Conservation (phyloP, 1,140 invertebrate genomes). For the Oppia nitens region DNA sequence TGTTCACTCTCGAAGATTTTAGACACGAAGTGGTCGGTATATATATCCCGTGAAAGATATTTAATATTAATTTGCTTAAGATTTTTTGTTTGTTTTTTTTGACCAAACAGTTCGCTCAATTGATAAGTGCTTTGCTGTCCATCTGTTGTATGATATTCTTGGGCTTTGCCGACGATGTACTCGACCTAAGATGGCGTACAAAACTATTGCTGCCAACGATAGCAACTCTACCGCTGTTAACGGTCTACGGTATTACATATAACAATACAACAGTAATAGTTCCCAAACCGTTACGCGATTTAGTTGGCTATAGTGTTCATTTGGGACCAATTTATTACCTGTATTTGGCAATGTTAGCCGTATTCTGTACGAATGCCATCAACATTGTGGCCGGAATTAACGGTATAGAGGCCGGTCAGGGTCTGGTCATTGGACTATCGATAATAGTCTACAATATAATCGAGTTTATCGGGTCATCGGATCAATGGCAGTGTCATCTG, state of each 20-base stretch:
- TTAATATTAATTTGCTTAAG: no score
- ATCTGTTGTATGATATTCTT: constrained; percentile 96
- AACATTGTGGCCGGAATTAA: constrained; percentile 98
- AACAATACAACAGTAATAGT: constrained; percentile 86
- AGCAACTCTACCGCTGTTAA: constrained; percentile 82
- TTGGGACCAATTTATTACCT: constrained; percentile 82
- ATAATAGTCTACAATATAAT: constrained; percentile 73
- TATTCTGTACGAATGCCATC: constrained; percentile 99
- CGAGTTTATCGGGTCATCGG: constrained; percentile 51
- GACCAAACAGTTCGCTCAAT: constrained; percentile 5
- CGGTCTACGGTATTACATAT: constrained; percentile 95
- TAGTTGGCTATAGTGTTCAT: constrained; percentile 50
- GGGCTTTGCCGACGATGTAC: constrained; percentile 95
- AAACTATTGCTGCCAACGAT: constrained; percentile 91
- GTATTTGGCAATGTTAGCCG: constrained; percentile 95
- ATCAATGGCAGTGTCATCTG: constrained; percentile 45
- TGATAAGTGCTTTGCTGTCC: constrained; percentile 53
- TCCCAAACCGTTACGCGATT: constrained; percentile 62
- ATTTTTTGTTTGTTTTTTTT: no score
- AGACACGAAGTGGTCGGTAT: background rate
- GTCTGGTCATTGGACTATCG: constrained; percentile 75
- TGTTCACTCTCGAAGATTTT: background rate
- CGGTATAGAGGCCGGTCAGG: constrained; percentile 93
- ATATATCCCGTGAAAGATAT: no score
- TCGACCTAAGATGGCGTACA: constrained; percentile 74